Percentiles rank a stretch among this genome's conserved stretches.
These are phyloP conservation scores for Thaumatotibia leucotreta DNA, from an alignment of 1,140 invertebrate genomes.

Conservation along the genomic window DNA sequence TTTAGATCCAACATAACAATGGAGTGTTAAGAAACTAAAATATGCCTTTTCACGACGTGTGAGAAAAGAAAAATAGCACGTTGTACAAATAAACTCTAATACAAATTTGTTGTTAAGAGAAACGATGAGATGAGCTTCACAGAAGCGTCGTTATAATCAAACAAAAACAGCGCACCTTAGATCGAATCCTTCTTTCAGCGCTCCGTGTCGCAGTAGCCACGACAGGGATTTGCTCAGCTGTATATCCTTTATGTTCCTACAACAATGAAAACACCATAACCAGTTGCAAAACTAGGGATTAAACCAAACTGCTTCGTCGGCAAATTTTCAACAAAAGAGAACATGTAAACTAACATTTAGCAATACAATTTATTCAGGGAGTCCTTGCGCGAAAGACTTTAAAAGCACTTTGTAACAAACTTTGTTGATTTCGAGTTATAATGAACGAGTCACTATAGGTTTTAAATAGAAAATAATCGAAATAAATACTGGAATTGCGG, in stretches of 20 bases:
- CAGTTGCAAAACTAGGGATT: neutral
- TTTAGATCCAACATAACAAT: too few relatives aligned
- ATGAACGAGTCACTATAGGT: neutral
- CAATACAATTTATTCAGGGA: neutral
- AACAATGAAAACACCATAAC: constrained; percentile 23
- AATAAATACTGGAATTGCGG: constrained; percentile 1
- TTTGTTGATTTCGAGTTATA: neutral
- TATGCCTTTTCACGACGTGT: too few relatives aligned
- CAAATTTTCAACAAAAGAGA: neutral
- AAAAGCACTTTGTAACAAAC: neutral
- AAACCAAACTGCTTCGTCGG: neutral
- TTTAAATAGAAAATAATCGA: neutral
- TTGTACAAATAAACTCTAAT: too few relatives aligned
- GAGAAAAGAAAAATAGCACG: too few relatives aligned
- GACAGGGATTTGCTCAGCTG: constrained; percentile 83
- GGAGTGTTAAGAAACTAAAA: too few relatives aligned
- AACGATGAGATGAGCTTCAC: neutral
- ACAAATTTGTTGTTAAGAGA: too few relatives aligned
- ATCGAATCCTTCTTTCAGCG: constrained; percentile 78
- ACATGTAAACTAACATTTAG: neutral
- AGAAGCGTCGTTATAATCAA: neutral
- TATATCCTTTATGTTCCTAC: constrained; percentile 68
- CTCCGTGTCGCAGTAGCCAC: constrained; percentile 84
- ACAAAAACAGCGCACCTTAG: constrained; percentile 59
- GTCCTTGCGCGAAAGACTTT: neutral